Conservation (phyloP, 2,113 vertebrate genomes). For the Cariama cristata region DNA sequence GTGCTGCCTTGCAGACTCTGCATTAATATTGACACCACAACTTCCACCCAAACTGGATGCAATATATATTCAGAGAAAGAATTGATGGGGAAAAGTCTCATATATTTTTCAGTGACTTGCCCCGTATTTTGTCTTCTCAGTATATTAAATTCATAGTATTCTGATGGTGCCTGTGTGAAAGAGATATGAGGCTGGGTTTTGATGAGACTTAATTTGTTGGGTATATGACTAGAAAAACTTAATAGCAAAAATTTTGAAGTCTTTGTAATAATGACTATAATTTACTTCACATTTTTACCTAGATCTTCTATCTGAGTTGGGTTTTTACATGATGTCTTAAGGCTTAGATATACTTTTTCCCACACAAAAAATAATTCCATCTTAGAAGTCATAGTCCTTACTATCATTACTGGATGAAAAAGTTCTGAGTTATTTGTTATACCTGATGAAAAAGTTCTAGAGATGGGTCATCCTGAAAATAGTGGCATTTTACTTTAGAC, state of each 20-base stretch:
- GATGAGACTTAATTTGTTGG: neutral
- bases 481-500: neutral
- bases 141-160: neutral
- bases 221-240: neutral
- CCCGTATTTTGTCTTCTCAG: neutral
- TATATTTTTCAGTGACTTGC: neutral
- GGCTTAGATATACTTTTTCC: neutral
- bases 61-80: neutral
- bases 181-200: neutral
- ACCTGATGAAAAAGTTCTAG: neutral
- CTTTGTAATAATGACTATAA: neutral
- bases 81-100: neutral
- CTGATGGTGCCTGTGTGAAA: neutral
- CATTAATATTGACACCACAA: neutral
- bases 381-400: neutral
- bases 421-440: neutral
- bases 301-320: neutral
- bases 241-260: neutral
- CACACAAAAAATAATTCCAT: neutral
- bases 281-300: neutral
- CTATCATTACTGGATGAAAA: neutral
- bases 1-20: neutral
- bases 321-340: neutral
- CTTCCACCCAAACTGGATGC: neutral
- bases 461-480: neutral